phyloP scores from a whole-genome alignment of 64 coral and sea anemone genomes.

The Astreopora myriophthalma region DNA sequence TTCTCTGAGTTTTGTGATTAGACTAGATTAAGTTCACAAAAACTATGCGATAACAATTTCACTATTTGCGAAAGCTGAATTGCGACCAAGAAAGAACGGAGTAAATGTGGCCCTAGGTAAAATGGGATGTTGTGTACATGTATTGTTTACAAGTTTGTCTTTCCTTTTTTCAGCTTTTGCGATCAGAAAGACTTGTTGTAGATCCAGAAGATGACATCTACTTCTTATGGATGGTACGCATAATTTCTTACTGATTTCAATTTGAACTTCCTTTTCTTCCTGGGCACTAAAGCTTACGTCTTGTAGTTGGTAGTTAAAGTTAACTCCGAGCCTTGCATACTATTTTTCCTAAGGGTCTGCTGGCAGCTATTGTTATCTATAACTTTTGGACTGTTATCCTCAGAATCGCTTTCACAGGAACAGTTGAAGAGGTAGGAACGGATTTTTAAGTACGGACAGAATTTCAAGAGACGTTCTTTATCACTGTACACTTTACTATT shows the following conservation, averaged over 20 bases:
- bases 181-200: conserved; percentile 15
- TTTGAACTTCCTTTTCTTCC: background rate
- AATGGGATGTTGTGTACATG: background rate
- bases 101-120: background rate
- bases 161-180: conserved; percentile 17
- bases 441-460: background rate
- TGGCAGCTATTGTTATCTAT: conserved; percentile 78
- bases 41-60: background rate
- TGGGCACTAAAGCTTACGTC: background rate
- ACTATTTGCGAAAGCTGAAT: rapidly evolving
- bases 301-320: background rate
- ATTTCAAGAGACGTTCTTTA: background rate
- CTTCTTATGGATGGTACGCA: conserved; percentile 58
- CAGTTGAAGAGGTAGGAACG: conserved; percentile 42
- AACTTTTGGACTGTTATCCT: conserved; percentile 80
- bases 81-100: too few species aligned
- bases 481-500: too few species aligned
- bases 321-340: background rate
- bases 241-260: background rate
- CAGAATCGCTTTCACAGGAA: conserved; percentile 81
- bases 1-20: background rate
- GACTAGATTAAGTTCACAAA: background rate
- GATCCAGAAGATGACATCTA: conserved; percentile 55
- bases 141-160: background rate
- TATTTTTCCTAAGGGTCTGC: conserved; percentile 29